These are phyloP conservation scores for Heteronetta atricapilla DNA, from an alignment of 2,113 vertebrate genomes.

Conservation along the genomic window DNA sequence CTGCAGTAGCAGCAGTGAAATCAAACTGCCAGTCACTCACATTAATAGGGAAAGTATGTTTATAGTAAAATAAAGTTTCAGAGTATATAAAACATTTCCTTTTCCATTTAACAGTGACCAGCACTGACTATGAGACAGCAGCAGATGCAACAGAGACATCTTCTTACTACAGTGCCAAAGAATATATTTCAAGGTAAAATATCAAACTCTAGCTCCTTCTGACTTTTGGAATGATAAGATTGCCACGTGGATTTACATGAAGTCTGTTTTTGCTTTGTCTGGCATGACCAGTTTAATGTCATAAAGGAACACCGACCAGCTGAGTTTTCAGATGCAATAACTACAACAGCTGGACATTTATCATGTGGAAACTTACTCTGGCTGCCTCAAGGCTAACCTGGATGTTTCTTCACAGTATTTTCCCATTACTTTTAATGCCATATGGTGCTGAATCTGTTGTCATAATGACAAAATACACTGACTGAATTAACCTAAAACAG, in stretches of 20 bases:
- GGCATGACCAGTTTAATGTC: not conserved
- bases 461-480: not conserved
- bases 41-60: not conserved
- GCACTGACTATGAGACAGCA: conserved; percentile 64
- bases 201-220: not conserved
- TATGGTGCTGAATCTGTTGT: not conserved
- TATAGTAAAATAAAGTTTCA: not conserved
- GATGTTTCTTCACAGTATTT: accelerated
- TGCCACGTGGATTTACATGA: not conserved
- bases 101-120: conserved; percentile 43
- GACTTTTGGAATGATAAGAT: not conserved
- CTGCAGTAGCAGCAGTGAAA: not conserved
- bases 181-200: conserved; percentile 66
- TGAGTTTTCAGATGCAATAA: not conserved
- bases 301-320: not conserved
- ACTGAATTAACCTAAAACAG: not conserved
- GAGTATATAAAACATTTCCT: not conserved
- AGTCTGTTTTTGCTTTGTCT: not conserved
- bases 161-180: conserved; percentile 68
- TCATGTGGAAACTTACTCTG: not conserved
- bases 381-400: not conserved
- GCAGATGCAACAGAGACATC: conserved; percentile 69
- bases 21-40: not conserved
- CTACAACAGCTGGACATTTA: not conserved
- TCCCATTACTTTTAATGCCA: not conserved